Percentiles rank a stretch among this genome's conserved stretches.
Conservation (phyloP, 2,113 vertebrate genomes). For the Aptenodytes patagonicus region DNA sequence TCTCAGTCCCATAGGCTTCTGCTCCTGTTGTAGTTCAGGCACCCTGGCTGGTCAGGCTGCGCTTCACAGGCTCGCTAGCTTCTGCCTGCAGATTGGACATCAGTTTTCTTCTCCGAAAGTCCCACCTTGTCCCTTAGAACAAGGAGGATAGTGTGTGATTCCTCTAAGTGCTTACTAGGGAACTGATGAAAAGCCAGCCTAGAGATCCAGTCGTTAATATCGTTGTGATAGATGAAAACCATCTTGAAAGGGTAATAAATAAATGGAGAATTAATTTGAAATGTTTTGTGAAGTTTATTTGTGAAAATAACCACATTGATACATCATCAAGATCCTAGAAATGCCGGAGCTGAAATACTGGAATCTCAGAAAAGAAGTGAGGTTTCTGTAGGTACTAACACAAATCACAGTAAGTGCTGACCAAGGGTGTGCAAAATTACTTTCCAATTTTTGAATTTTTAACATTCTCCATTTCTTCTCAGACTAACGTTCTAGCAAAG, state of each 20-base stretch:
- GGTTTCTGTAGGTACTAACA: background rate
- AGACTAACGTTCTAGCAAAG: background rate
- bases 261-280: background rate
- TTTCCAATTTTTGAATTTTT: background rate
- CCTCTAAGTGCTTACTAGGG: background rate
- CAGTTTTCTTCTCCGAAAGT: background rate
- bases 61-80: background rate
- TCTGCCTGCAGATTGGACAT: background rate
- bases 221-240: background rate
- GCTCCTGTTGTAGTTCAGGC: background rate
- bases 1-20: background rate
- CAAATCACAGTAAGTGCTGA: background rate
- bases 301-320: background rate
- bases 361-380: background rate
- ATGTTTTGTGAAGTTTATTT: background rate
- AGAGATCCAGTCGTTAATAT: background rate
- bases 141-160: background rate
- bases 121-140: background rate
- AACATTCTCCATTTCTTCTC: background rate
- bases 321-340: background rate
- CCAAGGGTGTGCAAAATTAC: background rate
- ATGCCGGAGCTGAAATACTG: background rate
- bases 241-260: background rate
- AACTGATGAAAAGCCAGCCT: background rate
- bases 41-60: background rate